Percentiles rank a stretch among this genome's conserved stretches.
phyloP scores from a whole-genome alignment of 2,888 invertebrate genomes.

The Dendrolimus houi region DNA sequence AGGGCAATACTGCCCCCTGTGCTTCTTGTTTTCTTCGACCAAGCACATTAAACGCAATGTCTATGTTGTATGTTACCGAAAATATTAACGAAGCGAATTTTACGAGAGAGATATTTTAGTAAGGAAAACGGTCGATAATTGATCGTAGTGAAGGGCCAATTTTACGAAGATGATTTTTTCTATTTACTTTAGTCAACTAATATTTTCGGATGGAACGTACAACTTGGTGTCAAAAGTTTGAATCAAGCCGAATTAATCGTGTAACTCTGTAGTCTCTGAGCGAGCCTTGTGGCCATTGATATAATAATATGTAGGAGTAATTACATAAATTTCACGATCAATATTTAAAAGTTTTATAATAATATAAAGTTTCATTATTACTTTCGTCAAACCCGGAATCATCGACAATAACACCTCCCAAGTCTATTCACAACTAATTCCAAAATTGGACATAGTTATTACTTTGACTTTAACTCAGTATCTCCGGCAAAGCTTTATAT shows the following conservation, averaged over 20 bases:
- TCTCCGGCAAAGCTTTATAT: too few species aligned
- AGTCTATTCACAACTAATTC: too few species aligned
- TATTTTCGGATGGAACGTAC: slow-evolving; percentile 38
- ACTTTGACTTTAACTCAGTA: too few species aligned
- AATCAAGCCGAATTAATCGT: slow-evolving; percentile 50
- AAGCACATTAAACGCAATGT: slow-evolving; percentile 33
- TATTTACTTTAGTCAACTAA: slow-evolving; percentile 25
- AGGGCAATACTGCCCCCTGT: slow-evolving; percentile 57
- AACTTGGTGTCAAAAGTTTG: slow-evolving; percentile 32
- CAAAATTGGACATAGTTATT: too few species aligned
- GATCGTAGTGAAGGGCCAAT: slow-evolving; percentile 30
- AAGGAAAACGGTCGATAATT: slow-evolving; percentile 20
- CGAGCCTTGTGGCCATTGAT: slow-evolving; percentile 30
- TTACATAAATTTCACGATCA: background rate
- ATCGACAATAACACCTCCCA: background rate
- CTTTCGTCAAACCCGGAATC: background rate
- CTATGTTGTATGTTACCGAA: slow-evolving; percentile 29
- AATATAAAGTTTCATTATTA: background rate
- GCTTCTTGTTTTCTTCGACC: slow-evolving; percentile 71
- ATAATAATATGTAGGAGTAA: slow-evolving; percentile 29
- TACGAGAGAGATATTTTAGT: slow-evolving; percentile 42
- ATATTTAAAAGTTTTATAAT: background rate
- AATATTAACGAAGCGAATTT: slow-evolving; percentile 33
- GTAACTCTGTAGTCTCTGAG: slow-evolving; percentile 31
- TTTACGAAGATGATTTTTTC: slow-evolving; percentile 22